Evolutionary conservation across 2,888 invertebrate species (phyloP).

Genomic region (Eristalinus sepulchralis): DNA sequence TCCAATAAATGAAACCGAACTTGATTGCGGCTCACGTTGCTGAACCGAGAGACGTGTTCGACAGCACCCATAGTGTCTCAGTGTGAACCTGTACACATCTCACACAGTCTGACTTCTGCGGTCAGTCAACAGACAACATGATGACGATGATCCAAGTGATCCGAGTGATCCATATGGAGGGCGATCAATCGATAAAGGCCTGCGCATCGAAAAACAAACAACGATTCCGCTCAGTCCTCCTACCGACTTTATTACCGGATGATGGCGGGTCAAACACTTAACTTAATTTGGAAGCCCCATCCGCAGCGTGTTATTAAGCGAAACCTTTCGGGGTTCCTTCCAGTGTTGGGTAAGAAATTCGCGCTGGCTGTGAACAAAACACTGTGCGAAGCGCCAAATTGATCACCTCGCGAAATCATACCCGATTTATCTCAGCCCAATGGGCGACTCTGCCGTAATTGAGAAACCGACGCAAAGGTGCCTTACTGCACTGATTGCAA

Average conservation of each 20-base stretch:
- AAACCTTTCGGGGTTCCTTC: conserved; percentile 16
- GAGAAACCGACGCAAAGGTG: conserved; percentile 44
- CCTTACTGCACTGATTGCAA: not conserved
- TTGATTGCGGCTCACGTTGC: conserved; percentile 35
- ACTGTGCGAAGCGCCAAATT: conserved; percentile 80
- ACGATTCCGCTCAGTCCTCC: conserved; percentile 60
- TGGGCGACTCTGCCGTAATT: conserved; percentile 57
- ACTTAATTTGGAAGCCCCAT: conserved; percentile 79
- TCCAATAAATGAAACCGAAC: conserved; percentile 43
- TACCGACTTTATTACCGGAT: conserved; percentile 70
- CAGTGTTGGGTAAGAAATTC: not conserved
- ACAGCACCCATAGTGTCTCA: conserved; percentile 34
- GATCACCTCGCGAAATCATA: conserved; percentile 78
- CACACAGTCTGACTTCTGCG: too few species aligned
- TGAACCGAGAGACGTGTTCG: conserved; percentile 51
- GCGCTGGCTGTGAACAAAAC: conserved; percentile 76
- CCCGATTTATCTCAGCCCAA: conserved; percentile 39
- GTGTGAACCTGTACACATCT: conserved; percentile 3
- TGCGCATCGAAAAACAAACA: conserved; percentile 61
- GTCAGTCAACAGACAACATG: not conserved
- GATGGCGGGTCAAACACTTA: conserved; percentile 77
- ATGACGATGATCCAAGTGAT: conserved; percentile 32
- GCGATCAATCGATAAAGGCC: conserved; percentile 47
- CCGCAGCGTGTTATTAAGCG: conserved; percentile 62
- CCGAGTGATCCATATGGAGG: conserved; percentile 52